Evolutionary conservation across 92 coral and sea anemone species (phyloP), one percentile per base, ranked within the genome.

Genomic region (Montipora capitata): DNA sequence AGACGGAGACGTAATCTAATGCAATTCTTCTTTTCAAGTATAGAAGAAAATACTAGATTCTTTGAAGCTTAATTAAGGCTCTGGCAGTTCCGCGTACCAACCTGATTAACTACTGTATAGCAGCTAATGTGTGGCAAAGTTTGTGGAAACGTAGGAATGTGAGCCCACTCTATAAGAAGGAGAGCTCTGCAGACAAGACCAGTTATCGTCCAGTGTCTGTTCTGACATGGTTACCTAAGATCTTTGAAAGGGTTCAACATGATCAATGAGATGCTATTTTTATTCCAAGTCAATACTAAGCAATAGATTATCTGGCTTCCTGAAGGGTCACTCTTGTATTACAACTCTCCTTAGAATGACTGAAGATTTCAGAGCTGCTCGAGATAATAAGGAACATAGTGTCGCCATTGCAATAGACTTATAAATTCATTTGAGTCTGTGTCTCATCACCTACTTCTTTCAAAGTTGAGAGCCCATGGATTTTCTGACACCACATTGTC

Each of bases 141-240:
- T 70, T 66, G 86, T 87, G 91, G 91, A 87, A 88, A 88, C 43
- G 82, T 57, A 81, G 91, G 74, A 87, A 68, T 70, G 87, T 82
- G 59, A 82, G 87, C 68, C 81, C 69, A 18, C 65, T 83, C 35
- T 83, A 51, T 18, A 82, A 82, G 79, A 88, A 83, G 82, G 88
- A 81, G 6, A 10, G 52, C 1, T 2, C 10, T 5, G 10, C 52
- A 15, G 68, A 70, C 44, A 87, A 87, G 71, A 58, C 15, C 16
- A 87, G 68, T 72, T 87, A 71, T 81, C 43, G 92, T 20, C 89
- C 74, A 59, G 74, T 85, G 14, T 76, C 89, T 17, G 44, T 79
- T 15, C 62, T 79, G 7, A 57, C 80, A 59, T 40, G 56, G 20
- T 49, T 78, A 75, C 56, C 79, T 44, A 74, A 84, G 6, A 48